These are phyloP conservation scores for Pseudococcus longispinus DNA, from an alignment of 2,888 invertebrate genomes.

Conservation along the genomic window DNA sequence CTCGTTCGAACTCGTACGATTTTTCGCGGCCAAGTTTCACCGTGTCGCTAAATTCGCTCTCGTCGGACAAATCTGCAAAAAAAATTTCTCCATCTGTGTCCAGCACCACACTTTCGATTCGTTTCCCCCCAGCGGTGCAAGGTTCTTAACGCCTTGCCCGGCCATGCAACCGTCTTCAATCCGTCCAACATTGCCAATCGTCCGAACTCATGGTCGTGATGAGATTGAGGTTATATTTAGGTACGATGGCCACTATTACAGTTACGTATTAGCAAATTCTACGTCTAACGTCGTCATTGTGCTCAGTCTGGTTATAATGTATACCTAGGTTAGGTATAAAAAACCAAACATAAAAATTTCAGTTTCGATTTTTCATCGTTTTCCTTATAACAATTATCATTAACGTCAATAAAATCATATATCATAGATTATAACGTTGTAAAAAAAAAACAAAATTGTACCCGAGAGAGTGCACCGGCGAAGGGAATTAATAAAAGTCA, in stretches of 20 bases:
- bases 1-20: not conserved
- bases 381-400: constrained; percentile 28
- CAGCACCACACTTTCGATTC: constrained; percentile 4
- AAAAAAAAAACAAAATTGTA: not conserved
- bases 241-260: not conserved
- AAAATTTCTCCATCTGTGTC: not conserved
- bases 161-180: not conserved
- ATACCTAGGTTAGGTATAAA: not conserved
- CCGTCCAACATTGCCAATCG: not conserved
- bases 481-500: constrained; percentile 32
- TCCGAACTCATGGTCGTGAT: not conserved
- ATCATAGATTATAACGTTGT: constrained; percentile 22
- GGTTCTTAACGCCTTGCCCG: not conserved
- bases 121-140: constrained; percentile 32
- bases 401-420: constrained; percentile 43
- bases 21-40: constrained; percentile 23
- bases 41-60: not conserved
- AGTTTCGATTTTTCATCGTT: constrained; percentile 27
- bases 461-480: not conserved
- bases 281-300: not conserved
- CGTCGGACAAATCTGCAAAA: not conserved
- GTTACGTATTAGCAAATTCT: constrained; percentile 21
- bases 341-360: constrained; percentile 21
- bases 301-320: not conserved
- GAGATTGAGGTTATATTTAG: constrained; percentile 30